Conservation (phyloP, 2,797 vertebrate genomes). For the Melanotaenia boesemani region DNA sequence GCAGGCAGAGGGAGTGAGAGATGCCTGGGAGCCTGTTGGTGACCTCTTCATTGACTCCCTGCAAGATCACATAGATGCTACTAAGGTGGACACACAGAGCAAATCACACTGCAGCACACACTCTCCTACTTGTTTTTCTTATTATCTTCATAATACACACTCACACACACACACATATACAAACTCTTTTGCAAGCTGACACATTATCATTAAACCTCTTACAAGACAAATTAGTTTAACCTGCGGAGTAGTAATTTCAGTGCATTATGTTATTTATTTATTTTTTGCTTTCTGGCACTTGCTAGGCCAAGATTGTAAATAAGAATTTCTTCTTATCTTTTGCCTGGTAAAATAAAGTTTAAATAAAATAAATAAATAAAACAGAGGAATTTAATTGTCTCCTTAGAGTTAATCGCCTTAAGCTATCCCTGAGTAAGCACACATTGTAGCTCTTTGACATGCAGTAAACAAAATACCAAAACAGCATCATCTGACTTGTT, state of each 20-base stretch:
- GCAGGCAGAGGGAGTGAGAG: constrained; percentile 91
- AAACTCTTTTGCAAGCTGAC: not conserved
- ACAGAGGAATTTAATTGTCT: constrained; percentile 38
- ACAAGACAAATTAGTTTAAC: constrained; percentile 24
- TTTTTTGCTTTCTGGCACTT: too few species aligned
- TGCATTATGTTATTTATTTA: too few species aligned
- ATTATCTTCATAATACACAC: constrained; percentile 10
- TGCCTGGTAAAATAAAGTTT: too few species aligned
- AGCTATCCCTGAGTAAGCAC: constrained; percentile 21
- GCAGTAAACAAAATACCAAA: constrained; percentile 53
- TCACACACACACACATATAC: not conserved
- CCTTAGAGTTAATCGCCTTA: constrained; percentile 36
- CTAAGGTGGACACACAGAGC: constrained; percentile 86
- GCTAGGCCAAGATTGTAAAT: too few species aligned
- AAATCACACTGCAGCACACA: not conserved
- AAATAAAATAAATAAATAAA: too few species aligned
- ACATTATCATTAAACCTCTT: constrained; percentile 24
- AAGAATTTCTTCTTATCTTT: too few species aligned
- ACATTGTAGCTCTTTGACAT: constrained; percentile 26
- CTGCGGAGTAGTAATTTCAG: constrained; percentile 9
- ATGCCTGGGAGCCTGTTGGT: constrained; percentile 96
- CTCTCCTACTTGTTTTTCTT: not conserved
- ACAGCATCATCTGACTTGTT: constrained; percentile 7
- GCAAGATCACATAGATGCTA: constrained; percentile 96
- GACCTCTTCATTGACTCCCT: constrained; percentile 98